Percentiles rank a stretch among this genome's conserved stretches.
Evolutionary conservation across 2,113 vertebrate genomes (phyloP).

Genomic region (Cathartes aura): DNA sequence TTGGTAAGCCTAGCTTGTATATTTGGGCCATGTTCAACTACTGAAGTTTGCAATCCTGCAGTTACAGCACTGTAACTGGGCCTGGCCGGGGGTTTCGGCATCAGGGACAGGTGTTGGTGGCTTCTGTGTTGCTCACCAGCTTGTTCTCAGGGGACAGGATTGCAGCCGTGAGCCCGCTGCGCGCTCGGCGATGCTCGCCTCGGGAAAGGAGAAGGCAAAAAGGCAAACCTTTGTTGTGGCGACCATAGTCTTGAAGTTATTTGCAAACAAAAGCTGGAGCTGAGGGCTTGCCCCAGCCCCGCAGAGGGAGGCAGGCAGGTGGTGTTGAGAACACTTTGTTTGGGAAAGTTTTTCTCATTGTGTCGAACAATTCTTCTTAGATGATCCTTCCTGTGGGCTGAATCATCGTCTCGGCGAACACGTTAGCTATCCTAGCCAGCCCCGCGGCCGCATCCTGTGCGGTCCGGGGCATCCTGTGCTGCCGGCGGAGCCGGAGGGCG

Average conservation of each 20-base stretch:
- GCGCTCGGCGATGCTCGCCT: accelerated
- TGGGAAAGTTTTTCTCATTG: slow-evolving; percentile 62
- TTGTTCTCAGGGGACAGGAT: not conserved
- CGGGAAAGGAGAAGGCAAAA: not conserved
- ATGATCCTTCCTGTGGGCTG: slow-evolving; percentile 65
- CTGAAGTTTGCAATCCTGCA: not conserved
- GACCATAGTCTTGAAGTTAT: not conserved
- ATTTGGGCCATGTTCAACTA: not conserved
- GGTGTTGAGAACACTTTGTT: slow-evolving; percentile 57
- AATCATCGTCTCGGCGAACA: slow-evolving; percentile 44
- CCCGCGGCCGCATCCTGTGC: not conserved
- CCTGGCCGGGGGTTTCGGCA: accelerated
- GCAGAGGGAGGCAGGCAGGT: slow-evolving; percentile 34
- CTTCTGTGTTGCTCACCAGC: not conserved
- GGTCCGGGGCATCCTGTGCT: not conserved
- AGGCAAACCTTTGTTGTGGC: not conserved
- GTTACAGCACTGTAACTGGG: not conserved
- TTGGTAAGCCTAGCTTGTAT: not conserved
- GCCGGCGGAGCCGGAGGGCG: accelerated
- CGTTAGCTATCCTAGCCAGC: not conserved
- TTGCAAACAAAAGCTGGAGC: not conserved
- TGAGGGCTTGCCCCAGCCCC: not conserved
- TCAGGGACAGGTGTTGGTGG: not conserved
- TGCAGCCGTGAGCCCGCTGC: not conserved
- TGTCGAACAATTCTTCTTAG: slow-evolving; percentile 55